A percentile compares a stretch with the other conserved stretches of the same genome.
Conservation (phyloP, 2,113 vertebrate species). For the Lophura nycthemera region DNA sequence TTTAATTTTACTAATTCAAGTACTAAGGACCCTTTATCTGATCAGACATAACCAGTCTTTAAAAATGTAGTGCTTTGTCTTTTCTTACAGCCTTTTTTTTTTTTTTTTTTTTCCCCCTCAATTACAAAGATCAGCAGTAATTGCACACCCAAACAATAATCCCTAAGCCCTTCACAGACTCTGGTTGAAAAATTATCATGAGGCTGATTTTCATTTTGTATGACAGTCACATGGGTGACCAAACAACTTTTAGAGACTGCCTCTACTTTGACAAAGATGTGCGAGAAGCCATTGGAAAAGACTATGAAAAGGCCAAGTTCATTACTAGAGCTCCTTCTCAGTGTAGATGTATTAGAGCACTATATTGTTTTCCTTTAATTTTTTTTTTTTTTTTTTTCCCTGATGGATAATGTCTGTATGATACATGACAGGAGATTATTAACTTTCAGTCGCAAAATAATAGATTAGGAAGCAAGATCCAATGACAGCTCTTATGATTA, state of each 20-base stretch:
- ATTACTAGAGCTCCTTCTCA: not conserved
- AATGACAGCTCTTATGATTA: not conserved
- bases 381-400: not conserved
- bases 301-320: not conserved
- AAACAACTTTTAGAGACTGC: not conserved
- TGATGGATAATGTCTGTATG: not conserved
- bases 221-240: not conserved
- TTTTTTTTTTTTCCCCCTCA: not conserved
- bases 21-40: not conserved
- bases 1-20: not conserved
- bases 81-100: not conserved
- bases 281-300: not conserved
- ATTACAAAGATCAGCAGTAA: not conserved
- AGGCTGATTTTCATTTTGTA: not conserved
- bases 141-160: not conserved
- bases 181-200: not conserved
- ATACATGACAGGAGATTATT: not conserved
- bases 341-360: not conserved
- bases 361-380: not conserved
- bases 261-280: not conserved
- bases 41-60: not conserved
- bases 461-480: not conserved
- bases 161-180: not conserved
- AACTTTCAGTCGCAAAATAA: not conserved
- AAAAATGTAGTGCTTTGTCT: not conserved